Evolutionary conservation across 2,797 vertebrate genomes (phyloP), one percentile per base, ranked within the genome.

Genomic region (Phrynocephalus vlangalii): DNA sequence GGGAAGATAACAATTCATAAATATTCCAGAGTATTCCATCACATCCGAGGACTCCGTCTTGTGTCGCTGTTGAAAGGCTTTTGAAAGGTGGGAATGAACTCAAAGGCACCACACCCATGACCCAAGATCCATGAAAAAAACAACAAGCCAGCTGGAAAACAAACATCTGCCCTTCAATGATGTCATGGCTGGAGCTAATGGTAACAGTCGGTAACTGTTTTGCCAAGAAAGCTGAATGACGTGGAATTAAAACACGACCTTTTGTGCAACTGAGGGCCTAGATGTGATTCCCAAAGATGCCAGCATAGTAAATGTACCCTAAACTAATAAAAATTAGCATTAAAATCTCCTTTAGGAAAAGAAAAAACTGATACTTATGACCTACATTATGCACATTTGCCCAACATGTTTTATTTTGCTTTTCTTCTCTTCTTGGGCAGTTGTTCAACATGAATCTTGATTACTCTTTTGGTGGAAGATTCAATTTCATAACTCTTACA

Each of bases 21-120:
- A 84, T 66, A 52, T 79, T 66, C 66, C 16, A 84, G 22, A 66
- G 71, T 11, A 26, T 66, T 71, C 33, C 33, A 30, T 16, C 48
- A 44, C 28, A n/a, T 72, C 28, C n/a, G 30, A 83, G 56, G 30
- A 5, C 50, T 16, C 48, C 28, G 28, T 60, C 77, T 79, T 52
- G 52, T 10, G 28, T 13, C 73, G 26, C 68, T 50, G 75, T 56
- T 7, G 38, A 87, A 87, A 77, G 16, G 16, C 68, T 50, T 81
- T 56, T 7, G 38, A 87, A 87, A 77, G 15, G 38, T 56, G 67
- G 56, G 30, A n/a, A 79, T 20, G 28, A 71, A 56, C n/a, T 22
- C 75, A 52, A 78, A 56, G 30, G 66, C 50, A 88, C n/a, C 77
- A 67, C 83, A 85, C 83, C 83, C 70, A 68, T n/a, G 70, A 66